Conservation (phyloP, 2,888 invertebrate species). For the Pseudococcus viburni region DNA sequence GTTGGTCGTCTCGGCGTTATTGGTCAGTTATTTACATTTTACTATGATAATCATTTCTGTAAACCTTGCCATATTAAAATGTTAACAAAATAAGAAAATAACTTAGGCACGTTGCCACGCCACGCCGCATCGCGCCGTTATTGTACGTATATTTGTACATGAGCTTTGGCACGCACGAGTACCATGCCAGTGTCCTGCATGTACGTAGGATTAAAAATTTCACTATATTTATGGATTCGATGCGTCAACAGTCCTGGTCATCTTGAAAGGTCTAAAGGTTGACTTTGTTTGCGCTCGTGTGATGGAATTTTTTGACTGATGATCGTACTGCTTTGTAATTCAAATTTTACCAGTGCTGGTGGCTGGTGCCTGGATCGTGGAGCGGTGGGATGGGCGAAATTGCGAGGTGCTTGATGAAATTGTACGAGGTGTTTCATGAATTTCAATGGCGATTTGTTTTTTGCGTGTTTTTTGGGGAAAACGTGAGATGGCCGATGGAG, state of each 20-base stretch:
- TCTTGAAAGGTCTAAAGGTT: not conserved
- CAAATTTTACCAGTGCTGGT: not conserved
- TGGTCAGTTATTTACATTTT: slow-evolving; percentile 64
- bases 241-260: not conserved
- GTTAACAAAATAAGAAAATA: slow-evolving; percentile 52
- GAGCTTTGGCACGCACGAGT: slow-evolving; percentile 45
- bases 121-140: not conserved
- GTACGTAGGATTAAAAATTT: slow-evolving; percentile 29
- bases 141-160: slow-evolving; percentile 25
- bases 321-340: slow-evolving; percentile 1
- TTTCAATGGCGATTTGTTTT: too few relatives aligned
- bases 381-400: too few relatives aligned
- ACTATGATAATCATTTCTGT: slow-evolving; percentile 53
- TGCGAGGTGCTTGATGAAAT: too few relatives aligned
- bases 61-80: slow-evolving; percentile 54
- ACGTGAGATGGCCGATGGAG: too few relatives aligned
- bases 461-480: too few relatives aligned
- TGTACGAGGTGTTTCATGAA: too few relatives aligned
- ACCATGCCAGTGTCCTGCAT: not conserved
- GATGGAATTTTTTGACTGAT: slow-evolving; percentile 45
- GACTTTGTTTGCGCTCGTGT: slow-evolving; percentile 23
- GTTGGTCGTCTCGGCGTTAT: slow-evolving; percentile 32
- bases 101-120: slow-evolving; percentile 21
- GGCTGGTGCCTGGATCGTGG: too few relatives aligned
- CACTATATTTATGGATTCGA: not conserved